Percentiles rank a stretch among this genome's conserved stretches.
Evolutionary conservation across 2,888 invertebrate genomes (phyloP).

Genomic region (Suillia variegata): DNA sequence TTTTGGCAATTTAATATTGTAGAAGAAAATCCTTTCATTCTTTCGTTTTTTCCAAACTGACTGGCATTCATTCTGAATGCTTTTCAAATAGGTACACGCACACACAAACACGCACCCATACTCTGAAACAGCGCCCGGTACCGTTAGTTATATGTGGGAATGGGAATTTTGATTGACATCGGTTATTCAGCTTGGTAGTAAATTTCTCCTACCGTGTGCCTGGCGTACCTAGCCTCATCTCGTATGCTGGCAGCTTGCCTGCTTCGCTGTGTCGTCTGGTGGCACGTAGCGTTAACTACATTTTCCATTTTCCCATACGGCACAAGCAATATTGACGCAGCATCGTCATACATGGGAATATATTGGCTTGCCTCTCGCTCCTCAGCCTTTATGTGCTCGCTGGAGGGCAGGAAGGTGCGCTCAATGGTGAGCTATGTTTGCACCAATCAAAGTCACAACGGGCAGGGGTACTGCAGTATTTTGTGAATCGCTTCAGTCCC

Average conservation of each 20-base stretch:
- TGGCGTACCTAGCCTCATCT: not conserved
- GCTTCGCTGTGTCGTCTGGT: not conserved
- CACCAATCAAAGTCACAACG: not conserved
- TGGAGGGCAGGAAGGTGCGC: not conserved
- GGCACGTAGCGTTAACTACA: constrained; percentile 6
- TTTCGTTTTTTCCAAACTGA: constrained; percentile 1
- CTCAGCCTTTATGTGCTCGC: too few species aligned
- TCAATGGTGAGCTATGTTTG: not conserved
- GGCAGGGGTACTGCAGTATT: not conserved
- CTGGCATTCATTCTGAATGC: constrained; percentile 22
- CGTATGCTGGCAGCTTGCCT: constrained; percentile 1
- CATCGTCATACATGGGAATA: not conserved
- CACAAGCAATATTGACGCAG: not conserved
- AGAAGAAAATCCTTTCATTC: constrained; percentile 25
- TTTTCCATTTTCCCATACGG: not conserved
- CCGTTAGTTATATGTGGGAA: constrained; percentile 31
- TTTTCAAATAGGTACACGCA: constrained; percentile 12
- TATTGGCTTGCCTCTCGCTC: not conserved
- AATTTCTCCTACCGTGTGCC: not conserved
- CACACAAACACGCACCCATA: constrained; percentile 19
- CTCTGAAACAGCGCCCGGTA: not conserved
- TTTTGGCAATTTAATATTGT: constrained; percentile 55
- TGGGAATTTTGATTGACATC: constrained; percentile 56
- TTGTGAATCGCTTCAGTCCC: not conserved
- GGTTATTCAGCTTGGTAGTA: constrained; percentile 35